Base-by-base conservation (phyloP, 2,888 invertebrate species). In the Orchesellides sinensis region DNA sequence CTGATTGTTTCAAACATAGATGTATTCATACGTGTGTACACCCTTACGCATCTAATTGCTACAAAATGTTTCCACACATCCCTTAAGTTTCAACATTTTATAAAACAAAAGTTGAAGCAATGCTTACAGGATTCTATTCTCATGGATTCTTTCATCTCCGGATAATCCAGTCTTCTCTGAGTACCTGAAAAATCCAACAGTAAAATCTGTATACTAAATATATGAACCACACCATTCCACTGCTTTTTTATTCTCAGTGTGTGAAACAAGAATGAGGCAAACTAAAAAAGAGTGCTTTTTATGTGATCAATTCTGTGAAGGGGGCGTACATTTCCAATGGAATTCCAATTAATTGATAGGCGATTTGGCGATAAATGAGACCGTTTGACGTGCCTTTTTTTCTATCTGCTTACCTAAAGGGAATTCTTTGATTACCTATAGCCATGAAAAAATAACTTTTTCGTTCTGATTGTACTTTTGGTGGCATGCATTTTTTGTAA, bases 291-390 rank as follows among this genome's bases (percentile, higher is more conserved):
- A 56, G 66, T 68, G 59, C 56, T 73, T 68, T 83, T 63, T 73
- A 72, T 79, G 59, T 54, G 85, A 83, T 85, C 75, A 81, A 77
- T 82, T 78, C 84, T 73, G 75, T 83, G 80, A 78, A 86, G 70
- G 32, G 86, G 87, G 85, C 85, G 85, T 84, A 66, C 69, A 75
- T 80, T 84, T 84, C 68, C 84, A 83, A 85, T 86, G 85, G 84
- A 87, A 85, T 87, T 85, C 85, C 86, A 87, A 86, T 87, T 87
- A 87, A 87, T 87, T 87, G 85, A 85, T 87, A 84, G 85, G 84
- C 85, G 85, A 86, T 86, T 86, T 86, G 83, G 86, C 86, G 86
- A 86, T 86, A 86, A 86, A 86, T 86, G 86, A 85, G 85, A 84
- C 78, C 83, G 81, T 85, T 85, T 85, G 85, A 86, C 86, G 72